Evolutionary conservation across 64 coral and sea anemone species (phyloP), one percentile per base, ranked within the genome.

Genomic region (Catalaphyllia jardinei): DNA sequence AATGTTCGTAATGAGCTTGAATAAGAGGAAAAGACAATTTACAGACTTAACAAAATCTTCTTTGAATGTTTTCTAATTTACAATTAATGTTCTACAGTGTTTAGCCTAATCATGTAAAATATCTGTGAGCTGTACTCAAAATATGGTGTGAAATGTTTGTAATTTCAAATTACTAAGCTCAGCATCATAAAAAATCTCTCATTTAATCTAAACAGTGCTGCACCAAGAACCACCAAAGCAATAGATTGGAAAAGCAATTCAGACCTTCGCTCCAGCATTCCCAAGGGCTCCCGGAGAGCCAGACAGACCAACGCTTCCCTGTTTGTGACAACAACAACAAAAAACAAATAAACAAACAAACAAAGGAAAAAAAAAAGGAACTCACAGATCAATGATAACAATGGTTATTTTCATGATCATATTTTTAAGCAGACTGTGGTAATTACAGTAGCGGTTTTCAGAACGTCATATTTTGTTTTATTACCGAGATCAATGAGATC

Each of bases 291-390:
- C 79, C 14, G 19, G 3, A 20, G 31, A 19, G 27, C 79, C 79
- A 82, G 59, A 22, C 28, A 39, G 79, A 65, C 79, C 79, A 82
- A 39, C 29, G 30, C 22, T 42, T 65, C 79, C 79, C 79, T 82
- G 24, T 4, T 27, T 46, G 42, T 46, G 42, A 46, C 42, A 76
- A 33, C 31, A 74, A 31, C 33, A 74, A 74, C 29, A 74, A 29
- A 74, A 8, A n/a, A n/a, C n/a, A n/a, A 71, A n/a, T 4, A 10
- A 7, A 71, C 29, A 10, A 25, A 25, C 22, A 71, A 25, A 25
- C 10, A 10, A 25, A 74, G 4, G 38, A 31, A 11, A 20, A 69
- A 10, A 67, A 4, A 25, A 55, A 11, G 52, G 4, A 55, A 55
- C 9, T 55, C 2, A 57, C 54, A 57, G 15, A 16, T 14, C 54